Conservation (phyloP, 2,888 invertebrate genomes). For the Melieria crassipennis region DNA sequence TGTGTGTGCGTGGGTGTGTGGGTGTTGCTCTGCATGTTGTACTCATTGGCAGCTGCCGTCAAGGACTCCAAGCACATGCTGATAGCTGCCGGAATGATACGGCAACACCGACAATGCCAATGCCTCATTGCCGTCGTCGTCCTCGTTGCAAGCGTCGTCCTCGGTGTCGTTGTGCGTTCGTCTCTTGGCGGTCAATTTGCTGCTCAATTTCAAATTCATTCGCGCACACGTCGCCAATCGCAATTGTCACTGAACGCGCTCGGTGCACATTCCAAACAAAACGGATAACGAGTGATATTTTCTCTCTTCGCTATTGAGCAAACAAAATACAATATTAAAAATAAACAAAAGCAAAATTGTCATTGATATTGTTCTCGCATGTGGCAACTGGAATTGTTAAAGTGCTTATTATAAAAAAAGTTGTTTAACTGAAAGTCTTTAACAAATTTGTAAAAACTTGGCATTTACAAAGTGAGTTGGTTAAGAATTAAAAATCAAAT, state of each 20-base stretch:
- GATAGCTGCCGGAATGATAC: no score
- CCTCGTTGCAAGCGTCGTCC: not conserved
- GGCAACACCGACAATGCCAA: not conserved
- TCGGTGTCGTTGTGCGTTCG: slow-evolving; percentile 2
- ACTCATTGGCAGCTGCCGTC: slow-evolving; percentile 1
- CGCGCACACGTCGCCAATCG: slow-evolving; percentile 33
- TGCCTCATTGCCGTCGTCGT: slow-evolving; percentile 9
- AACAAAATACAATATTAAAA: no score
- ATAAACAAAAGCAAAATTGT: no score
- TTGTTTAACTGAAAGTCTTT: no score
- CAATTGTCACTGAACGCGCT: slow-evolving; percentile 21
- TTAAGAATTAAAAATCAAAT: no score
- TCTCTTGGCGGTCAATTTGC: slow-evolving; percentile 24
- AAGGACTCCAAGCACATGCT: not conserved
- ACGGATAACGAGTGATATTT: no score
- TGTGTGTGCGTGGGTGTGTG: not conserved
- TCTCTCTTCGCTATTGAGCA: no score
- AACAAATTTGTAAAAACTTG: no score
- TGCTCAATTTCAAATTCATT: slow-evolving; percentile 36
- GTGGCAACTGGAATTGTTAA: no score
- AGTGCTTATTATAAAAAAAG: no score
- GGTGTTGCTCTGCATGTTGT: not conserved
- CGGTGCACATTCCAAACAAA: not conserved
- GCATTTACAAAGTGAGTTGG: no score
- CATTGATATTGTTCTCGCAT: no score